These are phyloP conservation scores for Oryzias melastigma DNA, from an alignment of 2,113 vertebrate genomes.

Conservation along the genomic window DNA sequence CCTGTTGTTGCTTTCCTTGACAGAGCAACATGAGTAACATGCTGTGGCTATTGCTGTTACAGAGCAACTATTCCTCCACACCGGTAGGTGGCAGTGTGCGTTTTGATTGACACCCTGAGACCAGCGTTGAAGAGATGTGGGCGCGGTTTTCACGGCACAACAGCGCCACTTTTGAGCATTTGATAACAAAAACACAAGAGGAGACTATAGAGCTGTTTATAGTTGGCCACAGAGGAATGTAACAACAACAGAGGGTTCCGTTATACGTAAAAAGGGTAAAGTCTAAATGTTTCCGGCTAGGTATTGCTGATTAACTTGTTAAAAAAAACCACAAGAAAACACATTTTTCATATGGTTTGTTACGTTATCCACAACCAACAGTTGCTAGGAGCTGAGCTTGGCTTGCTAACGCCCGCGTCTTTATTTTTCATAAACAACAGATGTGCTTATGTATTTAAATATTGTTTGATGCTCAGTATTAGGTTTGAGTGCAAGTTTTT, in stretches of 20 bases:
- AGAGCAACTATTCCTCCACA: background rate
- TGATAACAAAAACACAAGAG: background rate
- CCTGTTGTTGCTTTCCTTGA: no score
- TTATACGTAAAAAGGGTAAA: background rate
- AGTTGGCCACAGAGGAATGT: background rate
- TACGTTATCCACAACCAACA: background rate
- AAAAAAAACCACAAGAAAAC: background rate
- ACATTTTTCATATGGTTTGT: background rate
- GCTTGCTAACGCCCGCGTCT: constrained; percentile 27
- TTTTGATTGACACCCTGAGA: rapidly evolving
- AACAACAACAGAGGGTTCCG: background rate
- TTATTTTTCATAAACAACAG: background rate
- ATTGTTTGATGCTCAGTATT: background rate
- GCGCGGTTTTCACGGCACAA: background rate
- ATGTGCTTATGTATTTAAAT: background rate
- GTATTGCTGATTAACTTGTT: no score
- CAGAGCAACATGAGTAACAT: no score
- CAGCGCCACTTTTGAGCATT: constrained; percentile 66
- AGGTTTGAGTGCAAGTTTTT: no score
- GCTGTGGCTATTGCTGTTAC: no score
- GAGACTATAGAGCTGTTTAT: constrained; percentile 10
- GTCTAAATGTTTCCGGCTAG: background rate
- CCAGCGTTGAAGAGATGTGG: constrained; percentile 8
- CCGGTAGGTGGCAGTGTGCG: constrained; percentile 33
- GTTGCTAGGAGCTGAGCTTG: constrained; percentile 42